These are phyloP conservation scores for Noctua janthe DNA, from an alignment of 2,888 invertebrate genomes.

Conservation along the genomic window DNA sequence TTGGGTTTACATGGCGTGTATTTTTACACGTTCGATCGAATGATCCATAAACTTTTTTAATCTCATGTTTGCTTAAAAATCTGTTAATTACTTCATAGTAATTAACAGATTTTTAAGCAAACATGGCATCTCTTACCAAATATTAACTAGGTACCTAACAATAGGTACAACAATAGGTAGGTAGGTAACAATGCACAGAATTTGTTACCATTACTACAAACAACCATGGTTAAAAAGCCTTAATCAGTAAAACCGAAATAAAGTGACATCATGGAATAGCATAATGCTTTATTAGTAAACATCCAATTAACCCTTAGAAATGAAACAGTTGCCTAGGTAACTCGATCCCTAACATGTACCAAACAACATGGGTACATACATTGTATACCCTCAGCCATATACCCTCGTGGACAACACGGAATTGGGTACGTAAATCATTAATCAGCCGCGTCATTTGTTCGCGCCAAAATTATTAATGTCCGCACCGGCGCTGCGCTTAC, in stretches of 20 bases:
- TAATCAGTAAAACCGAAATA: constrained; percentile 1
- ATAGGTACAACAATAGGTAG: no score
- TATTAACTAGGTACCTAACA: neutral
- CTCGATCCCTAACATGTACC: constrained; percentile 39
- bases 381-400: constrained; percentile 60
- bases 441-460: constrained; percentile 89
- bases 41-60: neutral
- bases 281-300: constrained; percentile 10
- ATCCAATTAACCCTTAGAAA: constrained; percentile 28
- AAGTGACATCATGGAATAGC: neutral
- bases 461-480: constrained; percentile 88
- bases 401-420: constrained; percentile 80
- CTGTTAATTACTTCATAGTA: neutral
- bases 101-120: no score
- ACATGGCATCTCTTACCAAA: neutral
- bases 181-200: neutral
- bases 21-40: neutral
- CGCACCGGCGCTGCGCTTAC: constrained; percentile 78
- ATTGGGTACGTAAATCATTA: constrained; percentile 89
- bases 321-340: constrained; percentile 45
- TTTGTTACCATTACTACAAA: no score
- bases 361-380: constrained; percentile 48
- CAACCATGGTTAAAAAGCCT: neutral
- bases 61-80: neutral
- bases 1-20: constrained; percentile 31